These are phyloP conservation scores for Camponotus floridanus DNA, from an alignment of 1,140 invertebrate species.

Conservation along the genomic window DNA sequence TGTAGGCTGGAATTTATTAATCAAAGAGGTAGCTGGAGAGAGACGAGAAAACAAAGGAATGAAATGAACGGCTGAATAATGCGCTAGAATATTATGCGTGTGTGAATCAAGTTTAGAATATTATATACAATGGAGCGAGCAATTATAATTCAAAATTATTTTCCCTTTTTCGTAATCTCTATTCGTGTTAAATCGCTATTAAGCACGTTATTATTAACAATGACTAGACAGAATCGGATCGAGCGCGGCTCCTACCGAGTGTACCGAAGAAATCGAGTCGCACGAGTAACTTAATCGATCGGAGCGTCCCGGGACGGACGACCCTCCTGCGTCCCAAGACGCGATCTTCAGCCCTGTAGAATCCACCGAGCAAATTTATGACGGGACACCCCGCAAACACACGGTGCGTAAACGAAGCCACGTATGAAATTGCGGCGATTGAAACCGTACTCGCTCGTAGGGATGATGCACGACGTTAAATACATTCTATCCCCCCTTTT, in stretches of 20 bases:
- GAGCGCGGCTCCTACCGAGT: not conserved
- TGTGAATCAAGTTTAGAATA: not conserved
- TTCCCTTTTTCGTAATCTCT: not conserved
- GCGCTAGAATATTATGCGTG: too few species aligned
- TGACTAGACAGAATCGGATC: slow-evolving; percentile 11
- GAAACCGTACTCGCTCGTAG: slow-evolving; percentile 51
- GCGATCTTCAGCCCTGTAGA: slow-evolving; percentile 37
- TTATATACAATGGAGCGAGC: not conserved
- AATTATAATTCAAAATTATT: slow-evolving; percentile 32
- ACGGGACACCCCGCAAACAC: slow-evolving; percentile 24
- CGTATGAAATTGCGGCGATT: slow-evolving; percentile 55
- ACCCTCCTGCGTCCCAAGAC: slow-evolving; percentile 10
- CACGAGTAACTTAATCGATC: slow-evolving; percentile 50
- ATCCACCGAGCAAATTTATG: slow-evolving; percentile 48
- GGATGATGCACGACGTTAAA: not conserved
- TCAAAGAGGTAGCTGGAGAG: slow-evolving; percentile 47
- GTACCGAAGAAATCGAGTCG: slow-evolving; percentile 43
- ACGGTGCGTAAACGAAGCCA: slow-evolving; percentile 33
- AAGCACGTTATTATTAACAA: slow-evolving; percentile 27
- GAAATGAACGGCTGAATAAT: slow-evolving; percentile 16
- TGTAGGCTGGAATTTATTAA: slow-evolving; percentile 57
- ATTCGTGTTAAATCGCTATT: slow-evolving; percentile 25
- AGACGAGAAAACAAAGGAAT: slow-evolving; percentile 18
- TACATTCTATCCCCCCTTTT: not conserved
- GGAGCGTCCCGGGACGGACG: slow-evolving; percentile 18